Percentiles rank a stretch among this genome's conserved stretches.
These are phyloP conservation scores for Apostichopus leukothele DNA, from an alignment of 53 echinoderm and acorn worm species.

Conservation along the genomic window DNA sequence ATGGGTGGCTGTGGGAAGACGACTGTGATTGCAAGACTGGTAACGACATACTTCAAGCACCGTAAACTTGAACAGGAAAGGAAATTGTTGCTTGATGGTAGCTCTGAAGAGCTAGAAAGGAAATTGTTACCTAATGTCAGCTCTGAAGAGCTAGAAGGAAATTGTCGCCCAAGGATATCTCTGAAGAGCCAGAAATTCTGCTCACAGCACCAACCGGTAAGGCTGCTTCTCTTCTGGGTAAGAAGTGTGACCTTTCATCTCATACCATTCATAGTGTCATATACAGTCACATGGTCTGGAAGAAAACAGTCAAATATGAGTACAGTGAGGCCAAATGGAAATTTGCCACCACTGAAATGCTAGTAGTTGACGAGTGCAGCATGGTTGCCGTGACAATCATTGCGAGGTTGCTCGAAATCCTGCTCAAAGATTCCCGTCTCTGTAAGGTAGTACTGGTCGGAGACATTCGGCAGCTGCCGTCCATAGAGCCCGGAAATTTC, in stretches of 20 bases:
- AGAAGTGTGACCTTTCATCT: slow-evolving; percentile 35
- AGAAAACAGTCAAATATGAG: background rate
- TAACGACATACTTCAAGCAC: background rate
- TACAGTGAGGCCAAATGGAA: slow-evolving; percentile 14
- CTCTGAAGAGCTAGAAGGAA: background rate
- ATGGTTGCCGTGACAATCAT: slow-evolving; percentile 61
- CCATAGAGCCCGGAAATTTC: slow-evolving; percentile 67
- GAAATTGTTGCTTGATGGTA: background rate
- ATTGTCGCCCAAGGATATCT: background rate
- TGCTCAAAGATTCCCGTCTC: slow-evolving; percentile 44
- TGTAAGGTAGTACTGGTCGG: slow-evolving; percentile 66
- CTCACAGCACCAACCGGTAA: slow-evolving; percentile 72
- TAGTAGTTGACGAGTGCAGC: slow-evolving; percentile 78
- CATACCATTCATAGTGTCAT: slow-evolving; percentile 55
- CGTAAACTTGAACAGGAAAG: background rate
- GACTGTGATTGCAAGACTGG: slow-evolving; percentile 41
- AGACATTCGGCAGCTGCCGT: slow-evolving; percentile 66
- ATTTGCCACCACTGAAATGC: slow-evolving; percentile 43
- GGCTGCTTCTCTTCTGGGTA: slow-evolving; percentile 61
- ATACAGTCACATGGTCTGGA: slow-evolving; percentile 40
- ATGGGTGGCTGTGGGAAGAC: slow-evolving; percentile 67
- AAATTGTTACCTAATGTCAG: background rate
- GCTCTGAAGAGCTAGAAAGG: too few species aligned
- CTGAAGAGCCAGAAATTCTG: background rate
- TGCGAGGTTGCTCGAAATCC: slow-evolving; percentile 47